Evolutionary conservation across 2,797 vertebrate species (phyloP).

Genomic region (Propithecus deckenii): DNA sequence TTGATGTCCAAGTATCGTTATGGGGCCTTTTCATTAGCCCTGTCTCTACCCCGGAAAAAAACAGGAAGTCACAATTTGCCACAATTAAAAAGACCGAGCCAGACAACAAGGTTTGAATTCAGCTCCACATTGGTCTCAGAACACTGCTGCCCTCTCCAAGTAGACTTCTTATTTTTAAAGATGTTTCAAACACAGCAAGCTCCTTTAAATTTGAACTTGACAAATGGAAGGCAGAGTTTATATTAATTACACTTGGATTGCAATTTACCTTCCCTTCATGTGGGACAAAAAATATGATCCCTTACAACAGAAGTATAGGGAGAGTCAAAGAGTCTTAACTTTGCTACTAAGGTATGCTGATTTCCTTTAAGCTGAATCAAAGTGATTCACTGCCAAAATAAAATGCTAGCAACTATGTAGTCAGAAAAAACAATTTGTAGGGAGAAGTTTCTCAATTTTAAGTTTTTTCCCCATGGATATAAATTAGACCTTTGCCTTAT

Average conservation of each 20-base stretch:
- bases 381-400: background rate
- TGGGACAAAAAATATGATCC: background rate
- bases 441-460: background rate
- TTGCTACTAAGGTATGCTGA: background rate
- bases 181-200: conserved; percentile 25
- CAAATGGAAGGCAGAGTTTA: background rate
- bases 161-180: conserved; percentile 42
- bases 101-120: conserved; percentile 79
- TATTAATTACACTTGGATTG: background rate
- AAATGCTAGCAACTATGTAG: background rate
- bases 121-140: conserved; percentile 60
- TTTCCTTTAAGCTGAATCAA: background rate
- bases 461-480: background rate
- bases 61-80: conserved; percentile 78
- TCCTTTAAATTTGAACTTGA: conserved; percentile 53
- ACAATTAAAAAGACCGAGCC: conserved; percentile 70
- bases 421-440: background rate
- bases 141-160: conserved; percentile 58
- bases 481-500: conserved; percentile 15
- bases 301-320: background rate
- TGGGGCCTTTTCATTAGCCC: conserved; percentile 71
- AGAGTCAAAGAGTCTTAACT: background rate
- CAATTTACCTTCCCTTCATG: background rate
- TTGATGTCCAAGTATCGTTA: conserved; percentile 76
- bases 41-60: conserved; percentile 56